Evolutionary conservation across 2,888 invertebrate genomes (phyloP).

Genomic region (Octodonta nipae): DNA sequence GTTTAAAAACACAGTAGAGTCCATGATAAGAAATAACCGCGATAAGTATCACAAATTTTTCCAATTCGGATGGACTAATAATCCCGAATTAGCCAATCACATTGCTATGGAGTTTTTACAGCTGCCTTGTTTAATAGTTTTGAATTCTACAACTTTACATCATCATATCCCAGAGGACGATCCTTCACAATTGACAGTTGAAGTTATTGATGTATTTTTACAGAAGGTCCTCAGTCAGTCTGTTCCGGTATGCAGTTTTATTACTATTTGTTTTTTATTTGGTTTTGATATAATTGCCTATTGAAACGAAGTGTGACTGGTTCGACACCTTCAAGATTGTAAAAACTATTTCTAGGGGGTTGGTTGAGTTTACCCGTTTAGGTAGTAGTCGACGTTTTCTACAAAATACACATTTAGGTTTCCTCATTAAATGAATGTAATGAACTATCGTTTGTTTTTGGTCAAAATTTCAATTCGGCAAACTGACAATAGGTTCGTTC

Average conservation of each 20-base stretch:
- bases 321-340: too few species aligned
- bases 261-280: too few species aligned
- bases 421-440: too few species aligned
- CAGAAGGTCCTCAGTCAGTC: conserved; percentile 65
- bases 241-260: conserved; percentile 59
- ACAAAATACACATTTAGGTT: too few species aligned
- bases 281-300: too few species aligned
- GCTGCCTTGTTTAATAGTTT: conserved; percentile 47
- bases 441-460: too few species aligned
- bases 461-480: too few species aligned
- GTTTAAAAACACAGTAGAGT: conserved; percentile 66
- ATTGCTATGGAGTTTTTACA: conserved; percentile 61
- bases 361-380: too few species aligned
- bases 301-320: too few species aligned
- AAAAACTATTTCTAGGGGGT: too few species aligned
- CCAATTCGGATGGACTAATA: conserved; percentile 93
- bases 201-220: conserved; percentile 61
- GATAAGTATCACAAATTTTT: conserved; percentile 64
- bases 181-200: conserved; percentile 29
- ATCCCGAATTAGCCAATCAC: conserved; percentile 79
- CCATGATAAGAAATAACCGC: conserved; percentile 51
- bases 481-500: too few species aligned
- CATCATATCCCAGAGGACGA: conserved; percentile 71
- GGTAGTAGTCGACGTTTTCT: too few species aligned
- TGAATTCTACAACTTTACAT: conserved; percentile 84